A percentile compares a stretch with the other conserved stretches of the same genome.
These are phyloP conservation scores for Omphaloscelis lunosa DNA, from an alignment of 2,888 invertebrate species.

Conservation along the genomic window DNA sequence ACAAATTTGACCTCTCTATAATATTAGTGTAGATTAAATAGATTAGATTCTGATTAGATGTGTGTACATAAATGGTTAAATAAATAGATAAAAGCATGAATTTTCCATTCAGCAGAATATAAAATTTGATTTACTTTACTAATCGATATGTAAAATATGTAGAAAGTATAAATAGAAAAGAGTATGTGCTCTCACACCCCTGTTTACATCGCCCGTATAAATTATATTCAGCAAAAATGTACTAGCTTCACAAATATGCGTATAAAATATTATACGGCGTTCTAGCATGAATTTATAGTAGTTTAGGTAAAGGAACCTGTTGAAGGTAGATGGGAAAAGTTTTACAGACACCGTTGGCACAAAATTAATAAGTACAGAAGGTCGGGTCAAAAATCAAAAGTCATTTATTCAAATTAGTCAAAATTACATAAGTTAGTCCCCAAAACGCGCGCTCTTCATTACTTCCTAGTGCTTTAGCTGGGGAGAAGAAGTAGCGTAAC, in stretches of 20 bases:
- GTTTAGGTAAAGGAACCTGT: conserved; percentile 62
- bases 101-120: neutral
- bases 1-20: no score
- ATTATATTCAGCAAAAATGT: conserved; percentile 33
- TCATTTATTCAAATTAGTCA: neutral
- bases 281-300: conserved; percentile 65
- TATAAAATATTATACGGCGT: conserved; percentile 43
- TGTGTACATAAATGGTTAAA: neutral
- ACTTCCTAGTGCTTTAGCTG: neutral
- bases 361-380: neutral
- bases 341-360: conserved; percentile 10
- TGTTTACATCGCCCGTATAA: conserved; percentile 36
- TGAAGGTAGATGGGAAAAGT: conserved; percentile 64
- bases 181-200: neutral
- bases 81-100: neutral
- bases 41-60: no score
- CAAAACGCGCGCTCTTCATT: neutral
- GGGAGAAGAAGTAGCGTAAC: neutral
- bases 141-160: neutral
- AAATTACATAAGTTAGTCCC: neutral
- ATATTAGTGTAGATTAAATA: no score
- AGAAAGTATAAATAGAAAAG: neutral
- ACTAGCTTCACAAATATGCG: conserved; percentile 38
- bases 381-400: neutral
- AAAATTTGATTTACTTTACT: neutral